phyloP scores from a whole-genome alignment of 2,888 invertebrate genomes.

The Epistrophe grossulariae region DNA sequence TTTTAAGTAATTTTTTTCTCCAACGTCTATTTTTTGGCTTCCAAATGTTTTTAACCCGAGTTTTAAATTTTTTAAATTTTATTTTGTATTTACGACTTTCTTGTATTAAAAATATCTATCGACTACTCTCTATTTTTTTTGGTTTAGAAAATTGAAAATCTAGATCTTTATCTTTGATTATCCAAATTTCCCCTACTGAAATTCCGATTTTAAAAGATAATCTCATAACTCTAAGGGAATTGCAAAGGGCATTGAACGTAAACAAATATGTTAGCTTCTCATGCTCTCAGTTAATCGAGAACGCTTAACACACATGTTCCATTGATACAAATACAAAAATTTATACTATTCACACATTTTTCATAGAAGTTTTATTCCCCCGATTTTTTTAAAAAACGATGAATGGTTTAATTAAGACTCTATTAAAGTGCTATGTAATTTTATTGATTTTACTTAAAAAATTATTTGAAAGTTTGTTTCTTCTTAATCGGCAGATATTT shows the following conservation, averaged over 20 bases:
- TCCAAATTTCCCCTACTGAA: too few species aligned
- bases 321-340: conserved; percentile 81
- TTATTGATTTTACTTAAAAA: conserved; percentile 78
- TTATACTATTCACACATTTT: too few species aligned
- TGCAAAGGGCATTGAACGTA: conserved; percentile 86
- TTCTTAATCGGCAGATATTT: conserved; percentile 87
- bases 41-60: too few species aligned
- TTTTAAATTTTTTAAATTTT: too few species aligned
- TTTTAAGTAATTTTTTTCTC: too few species aligned
- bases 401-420: conserved; percentile 6
- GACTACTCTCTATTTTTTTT: too few species aligned
- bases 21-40: too few species aligned
- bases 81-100: too few species aligned
- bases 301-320: conserved; percentile 87
- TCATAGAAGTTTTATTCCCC: conserved; percentile 28
- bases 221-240: conserved; percentile 85
- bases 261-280: conserved; percentile 89
- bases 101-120: too few species aligned
- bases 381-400: conserved; percentile 10
- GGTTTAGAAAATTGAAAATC: too few species aligned
- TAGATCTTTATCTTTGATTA: too few species aligned
- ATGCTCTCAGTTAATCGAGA: conserved; percentile 92
- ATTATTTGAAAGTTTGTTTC: conserved; percentile 83
- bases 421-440: conserved; percentile 6
- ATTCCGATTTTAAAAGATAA: too few species aligned